Evolutionary conservation across 2,113 vertebrate species (phyloP).

Genomic region (Onychostoma macrolepis): DNA sequence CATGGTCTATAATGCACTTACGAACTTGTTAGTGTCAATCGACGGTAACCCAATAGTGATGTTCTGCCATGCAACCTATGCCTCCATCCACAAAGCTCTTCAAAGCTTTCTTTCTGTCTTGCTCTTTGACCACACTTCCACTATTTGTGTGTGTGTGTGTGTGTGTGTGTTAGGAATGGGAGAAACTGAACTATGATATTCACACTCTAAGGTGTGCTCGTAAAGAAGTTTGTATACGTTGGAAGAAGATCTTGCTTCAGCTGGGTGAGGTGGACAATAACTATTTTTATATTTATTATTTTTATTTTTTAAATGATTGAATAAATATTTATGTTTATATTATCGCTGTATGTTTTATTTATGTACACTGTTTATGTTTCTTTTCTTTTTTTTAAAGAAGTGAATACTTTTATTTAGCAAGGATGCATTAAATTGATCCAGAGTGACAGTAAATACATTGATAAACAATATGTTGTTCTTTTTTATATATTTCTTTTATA

Average conservation of each 20-base stretch:
- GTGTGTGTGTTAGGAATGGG: constrained; percentile 82
- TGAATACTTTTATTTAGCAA: neutral
- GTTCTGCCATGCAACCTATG: neutral
- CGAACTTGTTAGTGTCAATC: constrained; percentile 14
- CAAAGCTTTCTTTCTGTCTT: neutral
- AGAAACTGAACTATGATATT: constrained; percentile 93
- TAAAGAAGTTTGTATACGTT: constrained; percentile 83
- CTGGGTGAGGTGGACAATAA: constrained; percentile 76
- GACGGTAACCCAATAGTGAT: constrained; percentile 23
- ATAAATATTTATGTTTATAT: neutral
- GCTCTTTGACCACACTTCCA: neutral
- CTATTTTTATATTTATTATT: neutral
- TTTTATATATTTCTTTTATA: no score
- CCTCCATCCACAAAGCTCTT: neutral
- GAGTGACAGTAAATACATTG: neutral
- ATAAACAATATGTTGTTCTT: neutral
- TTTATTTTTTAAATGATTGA: neutral
- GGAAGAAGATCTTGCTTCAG: constrained; percentile 88
- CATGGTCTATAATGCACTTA: constrained; percentile 42
- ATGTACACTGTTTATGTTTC: neutral
- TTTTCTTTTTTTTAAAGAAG: neutral
- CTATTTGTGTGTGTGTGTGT: constrained; percentile 28
- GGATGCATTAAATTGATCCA: neutral
- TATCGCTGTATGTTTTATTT: neutral
- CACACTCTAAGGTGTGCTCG: constrained; percentile 80